Percentiles rank a stretch among this genome's conserved stretches.
phyloP scores from a whole-genome alignment of 2,888 invertebrate species.

The Athalia circularis region DNA sequence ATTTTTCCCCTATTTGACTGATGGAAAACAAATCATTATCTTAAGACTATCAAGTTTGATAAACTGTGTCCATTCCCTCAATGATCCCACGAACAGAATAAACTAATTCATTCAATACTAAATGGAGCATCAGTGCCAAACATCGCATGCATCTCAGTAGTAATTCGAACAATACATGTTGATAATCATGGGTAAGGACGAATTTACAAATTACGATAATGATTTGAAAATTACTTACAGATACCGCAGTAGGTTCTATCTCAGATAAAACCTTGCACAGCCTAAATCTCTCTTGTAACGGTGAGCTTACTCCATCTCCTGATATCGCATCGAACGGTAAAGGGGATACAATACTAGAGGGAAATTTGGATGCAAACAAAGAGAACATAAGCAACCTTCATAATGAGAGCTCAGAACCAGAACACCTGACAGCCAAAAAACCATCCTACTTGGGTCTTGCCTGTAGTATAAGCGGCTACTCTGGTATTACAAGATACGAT shows the following conservation, averaged over 20 bases:
- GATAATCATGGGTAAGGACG: neutral
- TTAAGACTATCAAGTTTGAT: too few relatives aligned
- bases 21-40: too few relatives aligned
- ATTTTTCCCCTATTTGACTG: too few relatives aligned
- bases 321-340: slow-evolving; percentile 62
- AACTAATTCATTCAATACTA: neutral
- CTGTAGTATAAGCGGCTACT: slow-evolving; percentile 93
- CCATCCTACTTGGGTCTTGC: slow-evolving; percentile 93
- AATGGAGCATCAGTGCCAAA: neutral
- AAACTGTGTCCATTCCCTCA: too few relatives aligned
- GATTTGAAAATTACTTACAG: slow-evolving; percentile 67
- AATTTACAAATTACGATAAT: neutral
- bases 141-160: neutral
- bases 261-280: slow-evolving; percentile 75
- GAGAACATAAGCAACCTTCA: slow-evolving; percentile 62
- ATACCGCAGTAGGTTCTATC: slow-evolving; percentile 74
- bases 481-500: slow-evolving; percentile 90
- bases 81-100: neutral
- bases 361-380: slow-evolving; percentile 49
- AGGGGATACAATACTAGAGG: slow-evolving; percentile 54
- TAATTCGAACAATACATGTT: neutral
- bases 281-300: slow-evolving; percentile 74
- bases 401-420: slow-evolving; percentile 52
- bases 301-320: slow-evolving; percentile 62
- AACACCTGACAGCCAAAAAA: slow-evolving; percentile 78